Conservation (phyloP, 2,797 vertebrate species). For the Hyperoplus lanceolatus region DNA sequence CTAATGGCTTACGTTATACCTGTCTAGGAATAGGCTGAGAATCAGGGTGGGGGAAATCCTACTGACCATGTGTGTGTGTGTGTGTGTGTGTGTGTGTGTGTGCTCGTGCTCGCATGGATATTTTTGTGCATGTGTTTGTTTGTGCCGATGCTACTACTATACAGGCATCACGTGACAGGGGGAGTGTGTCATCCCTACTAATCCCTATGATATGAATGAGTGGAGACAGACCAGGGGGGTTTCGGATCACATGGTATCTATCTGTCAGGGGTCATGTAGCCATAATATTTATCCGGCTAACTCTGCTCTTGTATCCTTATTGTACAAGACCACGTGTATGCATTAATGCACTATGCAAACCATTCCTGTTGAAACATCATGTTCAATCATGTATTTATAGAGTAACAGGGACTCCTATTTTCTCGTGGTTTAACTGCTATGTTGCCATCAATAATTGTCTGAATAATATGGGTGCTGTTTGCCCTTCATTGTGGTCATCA, state of each 20-base stretch:
- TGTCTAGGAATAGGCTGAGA: constrained; percentile 57
- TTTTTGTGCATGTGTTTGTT: constrained; percentile 29
- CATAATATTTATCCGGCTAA: neutral
- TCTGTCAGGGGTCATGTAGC: constrained; percentile 39
- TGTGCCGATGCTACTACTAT: constrained; percentile 46
- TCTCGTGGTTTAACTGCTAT: neutral
- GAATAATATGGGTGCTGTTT: neutral
- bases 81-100: neutral
- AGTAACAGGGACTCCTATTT: neutral
- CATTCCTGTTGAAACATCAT: neutral
- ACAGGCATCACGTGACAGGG: constrained; percentile 54
- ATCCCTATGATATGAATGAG: constrained; percentile 75
- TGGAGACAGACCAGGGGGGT: constrained; percentile 54
- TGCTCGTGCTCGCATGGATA: constrained; percentile 2
- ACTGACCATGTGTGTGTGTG: constrained; percentile 55
- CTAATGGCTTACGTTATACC: constrained; percentile 48
- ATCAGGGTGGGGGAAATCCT: constrained; percentile 64
- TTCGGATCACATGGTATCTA: constrained; percentile 43
- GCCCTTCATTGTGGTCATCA: neutral
- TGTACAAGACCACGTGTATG: neutral
- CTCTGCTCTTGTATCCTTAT: constrained; percentile 8
- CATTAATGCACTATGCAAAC: neutral
- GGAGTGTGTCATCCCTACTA: constrained; percentile 62
- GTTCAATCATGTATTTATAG: neutral
- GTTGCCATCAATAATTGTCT: neutral